phyloP scores from a whole-genome alignment of 2,797 vertebrate species.

The Squalus acanthias region DNA sequence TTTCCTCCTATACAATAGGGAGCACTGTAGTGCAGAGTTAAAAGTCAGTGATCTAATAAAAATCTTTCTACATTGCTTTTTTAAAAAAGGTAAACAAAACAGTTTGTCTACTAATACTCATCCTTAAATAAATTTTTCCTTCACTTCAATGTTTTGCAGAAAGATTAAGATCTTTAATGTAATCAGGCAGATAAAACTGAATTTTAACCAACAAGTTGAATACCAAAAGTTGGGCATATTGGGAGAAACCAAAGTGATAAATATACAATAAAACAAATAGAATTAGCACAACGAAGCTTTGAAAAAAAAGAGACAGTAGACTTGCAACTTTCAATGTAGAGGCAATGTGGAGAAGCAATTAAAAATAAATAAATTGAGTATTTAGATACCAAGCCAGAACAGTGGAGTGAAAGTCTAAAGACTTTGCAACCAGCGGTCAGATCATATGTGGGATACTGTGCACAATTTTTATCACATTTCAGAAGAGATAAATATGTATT shows the following conservation, averaged over 20 bases:
- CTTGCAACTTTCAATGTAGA: background rate
- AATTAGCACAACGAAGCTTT: background rate
- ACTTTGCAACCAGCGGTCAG: too few species aligned
- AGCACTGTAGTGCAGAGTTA: background rate
- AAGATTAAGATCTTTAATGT: background rate
- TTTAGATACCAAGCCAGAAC: too few species aligned
- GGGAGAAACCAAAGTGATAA: background rate
- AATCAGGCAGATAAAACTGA: background rate
- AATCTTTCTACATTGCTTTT: background rate
- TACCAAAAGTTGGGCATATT: background rate
- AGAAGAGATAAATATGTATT: too few species aligned
- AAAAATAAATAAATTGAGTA: too few species aligned
- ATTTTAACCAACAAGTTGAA: background rate
- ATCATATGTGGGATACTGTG: too few species aligned
- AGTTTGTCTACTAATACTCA: background rate
- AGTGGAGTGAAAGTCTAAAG: too few species aligned
- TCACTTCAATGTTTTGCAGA: background rate
- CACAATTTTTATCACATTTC: too few species aligned
- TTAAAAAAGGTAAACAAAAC: background rate
- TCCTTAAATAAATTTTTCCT: background rate
- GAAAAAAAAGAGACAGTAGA: background rate
- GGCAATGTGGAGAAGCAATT: too few species aligned
- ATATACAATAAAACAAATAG: background rate
- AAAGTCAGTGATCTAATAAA: background rate
- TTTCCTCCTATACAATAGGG: background rate